Base-by-base conservation (phyloP, 2,113 vertebrate species). In the Petroica traversi region DNA sequence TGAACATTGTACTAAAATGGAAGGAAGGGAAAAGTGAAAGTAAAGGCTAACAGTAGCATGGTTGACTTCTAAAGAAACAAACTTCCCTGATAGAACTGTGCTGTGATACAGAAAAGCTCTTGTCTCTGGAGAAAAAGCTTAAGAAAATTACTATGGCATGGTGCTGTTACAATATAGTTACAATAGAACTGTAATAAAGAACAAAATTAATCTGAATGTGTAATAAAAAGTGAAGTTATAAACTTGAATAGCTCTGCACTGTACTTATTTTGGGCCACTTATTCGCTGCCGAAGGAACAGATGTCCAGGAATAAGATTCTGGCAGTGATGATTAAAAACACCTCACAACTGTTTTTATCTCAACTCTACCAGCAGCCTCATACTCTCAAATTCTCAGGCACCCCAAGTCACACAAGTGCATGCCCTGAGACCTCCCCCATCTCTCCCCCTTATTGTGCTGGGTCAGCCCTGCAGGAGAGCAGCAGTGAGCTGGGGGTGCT, bases 401-500 rank as follows among this genome's bases (percentile, higher is more conserved):
- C 15, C 63, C 25, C 22, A 28, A 33, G 26, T 20, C 23, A n/a
- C 38, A 18, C 1, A 1, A 24, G n/a, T 0, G 2, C 0, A 0
- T 8, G 40, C 23, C 36, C 64, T n/a, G n/a, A 62, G 38, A 22
- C 5, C 18, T 23, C 17, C 64, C 64, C 5, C 29, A 11, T 5
- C 19, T 41, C 28, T 73, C 31, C 3, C 2, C 22, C n/a, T 31
- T 38, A 2, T 17, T 2, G 0, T 0, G 9, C 29, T 15, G 43
- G 46, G 33, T 7, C 25, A 28, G 3, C 26, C n/a, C 24, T 3
- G 2, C 10, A 34, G 46, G 62, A 38, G 11, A 34, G 2, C 5
- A 22, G 45, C 8, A 6, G 18, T 1, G 72, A 61, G 49, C 58
- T 17, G 45, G 28, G 23, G 43, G 19, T 9, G 12, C 8, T 4